A percentile compares a stretch with the other conserved stretches of the same genome.
Evolutionary conservation across 2,797 vertebrate genomes (phyloP).

Genomic region (Falco concolor): DNA sequence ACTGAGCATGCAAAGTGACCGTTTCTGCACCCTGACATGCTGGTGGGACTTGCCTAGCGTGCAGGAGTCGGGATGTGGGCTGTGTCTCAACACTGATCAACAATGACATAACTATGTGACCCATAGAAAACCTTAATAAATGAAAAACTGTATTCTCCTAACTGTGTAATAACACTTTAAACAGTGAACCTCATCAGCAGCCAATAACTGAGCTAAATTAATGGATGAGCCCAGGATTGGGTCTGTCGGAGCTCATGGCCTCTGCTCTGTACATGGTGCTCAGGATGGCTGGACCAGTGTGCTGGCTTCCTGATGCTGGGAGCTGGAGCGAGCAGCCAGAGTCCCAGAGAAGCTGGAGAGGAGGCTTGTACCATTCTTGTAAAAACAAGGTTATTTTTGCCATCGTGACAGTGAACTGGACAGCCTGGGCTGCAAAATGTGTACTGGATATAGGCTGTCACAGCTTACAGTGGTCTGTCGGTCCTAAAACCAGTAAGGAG

Average conservation of each 20-base stretch:
- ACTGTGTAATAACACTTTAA: accelerated
- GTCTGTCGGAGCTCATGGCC: not conserved
- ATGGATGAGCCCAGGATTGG: not conserved
- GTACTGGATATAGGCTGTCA: not conserved
- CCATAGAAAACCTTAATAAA: not conserved
- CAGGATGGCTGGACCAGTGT: not conserved
- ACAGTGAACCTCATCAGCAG: not conserved
- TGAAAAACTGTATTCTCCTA: not conserved
- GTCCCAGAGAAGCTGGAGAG: not conserved
- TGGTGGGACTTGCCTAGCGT: not conserved
- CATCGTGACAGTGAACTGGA: accelerated
- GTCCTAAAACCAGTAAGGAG: not conserved
- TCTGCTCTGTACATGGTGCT: accelerated
- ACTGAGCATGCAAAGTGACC: not conserved
- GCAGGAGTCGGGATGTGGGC: not conserved
- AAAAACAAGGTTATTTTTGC: not conserved
- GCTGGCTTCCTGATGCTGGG: not conserved
- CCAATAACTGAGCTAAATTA: not conserved
- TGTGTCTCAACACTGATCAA: not conserved
- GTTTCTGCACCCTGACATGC: not conserved
- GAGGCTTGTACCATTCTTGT: not conserved
- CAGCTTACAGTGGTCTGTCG: not conserved
- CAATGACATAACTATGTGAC: accelerated
- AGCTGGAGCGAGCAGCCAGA: not conserved
- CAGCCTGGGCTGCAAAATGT: not conserved